Evolutionary conservation across 2,888 invertebrate species (phyloP), one percentile per base, ranked within the genome.

Genomic region (Drosophila borealis): DNA sequence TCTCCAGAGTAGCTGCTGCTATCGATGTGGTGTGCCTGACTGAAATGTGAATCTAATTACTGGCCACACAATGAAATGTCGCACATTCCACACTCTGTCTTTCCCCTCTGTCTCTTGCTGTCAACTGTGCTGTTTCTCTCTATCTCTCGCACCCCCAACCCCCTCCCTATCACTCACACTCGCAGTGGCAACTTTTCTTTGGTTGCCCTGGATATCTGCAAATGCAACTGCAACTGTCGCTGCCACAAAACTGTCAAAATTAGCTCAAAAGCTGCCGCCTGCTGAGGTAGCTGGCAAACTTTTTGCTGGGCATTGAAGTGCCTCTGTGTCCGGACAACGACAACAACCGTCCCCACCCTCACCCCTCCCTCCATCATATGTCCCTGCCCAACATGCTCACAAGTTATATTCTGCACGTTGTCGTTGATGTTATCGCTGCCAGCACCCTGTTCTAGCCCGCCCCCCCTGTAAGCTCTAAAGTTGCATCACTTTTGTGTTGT

Each of bases 21-120:
- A 37, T 42, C 54, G 37, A 34, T 53, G 54, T 42, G 49, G n/a
- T 57, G 13, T 41, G 48, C 17, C 42, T 21, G 34, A 51, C 53
- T 50, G 21, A 73, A 74, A 73, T 80, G 64, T 53, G 75, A 88
- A 85, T 80, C 88, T 85, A 88, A 89, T 89, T 85, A 86, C 70
- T 65, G 68, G 60, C 71, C 74, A 71, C 72, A 82, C 82, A 77
- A 80, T 74, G 71, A 56, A 73, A 65, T 84, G 69, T n/a, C 46
- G 45, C 53, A 55, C 70, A 39, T 33, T 39, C 61, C 37, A 17
- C 60, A 54, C 41, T 19, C 36, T 44, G 36, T 14, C 56, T 9
- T 49, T 8, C 8, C 29, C 29, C 29, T 8, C 29, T 29, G 29
- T 8, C 8, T 0, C 8, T 29, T 8, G 8, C 8, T 29, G 29